Evolutionary conservation across 2,888 invertebrate species (phyloP), one percentile per base, ranked within the genome.

Genomic region (Drosophila hamatofila): DNA sequence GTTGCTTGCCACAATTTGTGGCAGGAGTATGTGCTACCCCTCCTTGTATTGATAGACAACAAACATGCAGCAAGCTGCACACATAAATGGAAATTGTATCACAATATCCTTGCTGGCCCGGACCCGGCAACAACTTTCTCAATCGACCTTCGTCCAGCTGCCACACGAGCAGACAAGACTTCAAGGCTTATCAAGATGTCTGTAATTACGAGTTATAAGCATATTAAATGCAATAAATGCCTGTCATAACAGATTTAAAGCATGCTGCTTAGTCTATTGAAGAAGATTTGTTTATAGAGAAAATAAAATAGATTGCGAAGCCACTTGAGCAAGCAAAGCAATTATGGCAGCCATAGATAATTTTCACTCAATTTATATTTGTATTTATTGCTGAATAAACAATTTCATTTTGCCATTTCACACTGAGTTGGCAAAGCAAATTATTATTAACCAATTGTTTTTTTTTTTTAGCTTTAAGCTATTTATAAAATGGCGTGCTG

Each of bases 21-120:
- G 44, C 51, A 21, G n/a, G 41, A 49, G 12, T 18, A 23, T 7
- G 51, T 12, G 35, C 27, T 18, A 0, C 30, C 35, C 39, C 44
- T 9, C 9, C 46, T 63, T 51, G 49, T 65, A 64, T 58, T 75
- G 75, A 60, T 52, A 59, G 63, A 54, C 44, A 35, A 25, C 30
- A 37, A 27, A 18, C 46, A 61, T 52, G 79, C 77, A 58, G 68
- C 73, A 85, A 54, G 58, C 57, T 69, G 35, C 72, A 65, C 70
- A 68, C 79, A 84, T 75, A 88, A 89, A 81, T 87, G 89, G 68
- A 83, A 83, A 87, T 83, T 87, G 87, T 87, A 87, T 66, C 54
- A 58, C 54, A 74, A 78, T 75, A 78, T 79, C 68, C 79, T 71
- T 80, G 69, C 65, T 69, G 35, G 56, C 27, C 42, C 39, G 48